phyloP scores from a whole-genome alignment of 2,113 vertebrate genomes.

The Ellobius talpinus region DNA sequence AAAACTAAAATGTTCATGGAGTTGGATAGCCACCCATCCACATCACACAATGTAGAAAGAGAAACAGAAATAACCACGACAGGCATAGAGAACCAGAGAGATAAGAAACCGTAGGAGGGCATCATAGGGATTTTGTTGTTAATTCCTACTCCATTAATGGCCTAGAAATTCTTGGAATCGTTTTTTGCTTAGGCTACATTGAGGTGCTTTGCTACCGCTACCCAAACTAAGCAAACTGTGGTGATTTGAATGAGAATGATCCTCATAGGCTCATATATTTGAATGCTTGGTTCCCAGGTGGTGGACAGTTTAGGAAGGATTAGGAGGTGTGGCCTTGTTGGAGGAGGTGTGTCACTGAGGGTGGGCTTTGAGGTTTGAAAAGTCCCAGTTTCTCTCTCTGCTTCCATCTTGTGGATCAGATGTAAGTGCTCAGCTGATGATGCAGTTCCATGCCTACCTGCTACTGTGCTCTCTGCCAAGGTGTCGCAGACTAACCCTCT shows the following conservation, averaged over 20 bases:
- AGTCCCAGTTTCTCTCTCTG: neutral
- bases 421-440: neutral
- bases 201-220: neutral
- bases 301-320: neutral
- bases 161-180: neutral
- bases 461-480: neutral
- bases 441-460: neutral
- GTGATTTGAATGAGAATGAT: neutral
- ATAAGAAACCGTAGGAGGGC: neutral
- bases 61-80: neutral
- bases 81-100: neutral
- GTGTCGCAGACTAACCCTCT: neutral
- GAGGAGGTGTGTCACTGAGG: neutral
- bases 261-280: neutral
- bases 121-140: neutral
- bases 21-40: neutral
- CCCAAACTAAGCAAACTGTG: slow-evolving; percentile 11
- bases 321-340: neutral
- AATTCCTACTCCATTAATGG: neutral
- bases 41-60: neutral
- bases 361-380: neutral
- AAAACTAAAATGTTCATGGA: neutral
- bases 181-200: slow-evolving; percentile 6
- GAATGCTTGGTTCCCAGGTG: neutral
- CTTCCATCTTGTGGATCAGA: neutral